Evolutionary conservation across 2,797 vertebrate genomes (phyloP), one percentile per base, ranked within the genome.

Genomic region (Galagoides demidoff): DNA sequence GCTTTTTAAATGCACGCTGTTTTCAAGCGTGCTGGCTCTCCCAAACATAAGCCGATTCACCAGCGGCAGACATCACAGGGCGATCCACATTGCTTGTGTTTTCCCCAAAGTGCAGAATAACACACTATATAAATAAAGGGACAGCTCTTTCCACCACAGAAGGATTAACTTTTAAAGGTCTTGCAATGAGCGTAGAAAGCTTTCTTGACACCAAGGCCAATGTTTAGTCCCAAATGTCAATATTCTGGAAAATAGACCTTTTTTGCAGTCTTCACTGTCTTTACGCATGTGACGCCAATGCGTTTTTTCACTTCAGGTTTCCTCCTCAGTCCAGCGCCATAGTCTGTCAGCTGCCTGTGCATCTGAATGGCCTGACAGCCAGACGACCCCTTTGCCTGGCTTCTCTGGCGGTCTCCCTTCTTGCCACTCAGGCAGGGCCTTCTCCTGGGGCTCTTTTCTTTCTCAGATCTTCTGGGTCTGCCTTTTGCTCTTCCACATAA

Each of bases 91-190:
- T 68, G 37, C 86, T 5, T 5, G 1, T 82, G 31, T 81, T 85
- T 86, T 77, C 31, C 31, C 7, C 52, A 63, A 55, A 74, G 89
- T 76, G 64, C 76, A 71, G 79, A 96, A 34, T 52, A 76, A 76
- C 57, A 85, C 7, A 70, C 37, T 66, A n/a, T 39, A 61, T 84
- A 85, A 59, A 86, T 82, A 93, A 88, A 95, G 76, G 29, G 45
- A 37, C 22, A 34, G 57, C 45, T 82, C 89, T 94, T 76, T 78
- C 89, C 37, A 74, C 76, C 37, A 55, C 66, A 68, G 83, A 84
- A 90, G 11, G 71, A 89, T 94, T 81, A 37, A 77, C 81, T 70
- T 87, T 79, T 85, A 79, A 93, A 95, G 66, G 49, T 89, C 55
- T 91, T 74, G 77, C n/a, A 55, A 3, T 78, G 43, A 59, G n/a